Evolutionary conservation across 1,140 invertebrate species (phyloP).

Genomic region (Tetranychus urticae): DNA sequence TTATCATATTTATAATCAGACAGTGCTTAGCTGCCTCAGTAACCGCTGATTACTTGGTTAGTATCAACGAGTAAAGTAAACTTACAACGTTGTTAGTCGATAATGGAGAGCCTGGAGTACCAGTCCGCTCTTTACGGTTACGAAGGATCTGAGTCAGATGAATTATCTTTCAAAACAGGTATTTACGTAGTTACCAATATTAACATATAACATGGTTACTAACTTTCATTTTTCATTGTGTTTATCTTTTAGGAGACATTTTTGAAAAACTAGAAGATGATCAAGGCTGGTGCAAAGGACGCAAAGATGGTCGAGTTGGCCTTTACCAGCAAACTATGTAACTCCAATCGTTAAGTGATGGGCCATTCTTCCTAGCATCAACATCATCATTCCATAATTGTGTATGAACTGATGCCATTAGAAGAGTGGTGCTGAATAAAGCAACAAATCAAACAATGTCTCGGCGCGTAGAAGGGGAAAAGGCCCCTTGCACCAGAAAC

Average conservation of each 20-base stretch:
- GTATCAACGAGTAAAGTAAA: slow-evolving; percentile 34
- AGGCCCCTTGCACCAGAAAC: no score
- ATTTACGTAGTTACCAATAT: neutral
- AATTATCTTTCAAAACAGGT: slow-evolving; percentile 89
- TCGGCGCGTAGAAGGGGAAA: no score
- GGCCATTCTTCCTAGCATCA: no score
- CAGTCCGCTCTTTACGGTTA: slow-evolving; percentile 88
- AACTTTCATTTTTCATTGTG: slow-evolving; percentile 33
- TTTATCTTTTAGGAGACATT: slow-evolving; percentile 30
- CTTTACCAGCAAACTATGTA: slow-evolving; percentile 50
- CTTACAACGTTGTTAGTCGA: slow-evolving; percentile 49
- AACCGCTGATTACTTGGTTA: no score
- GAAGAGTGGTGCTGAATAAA: no score
- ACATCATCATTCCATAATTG: no score
- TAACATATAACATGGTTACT: slow-evolving; percentile 1
- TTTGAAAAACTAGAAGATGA: slow-evolving; percentile 93
- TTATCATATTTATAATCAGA: no score
- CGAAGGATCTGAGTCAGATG: slow-evolving; percentile 81
- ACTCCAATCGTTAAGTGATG: neutral
- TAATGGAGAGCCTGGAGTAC: slow-evolving; percentile 70
- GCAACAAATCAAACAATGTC: no score
- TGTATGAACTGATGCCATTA: no score
- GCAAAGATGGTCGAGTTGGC: slow-evolving; percentile 36
- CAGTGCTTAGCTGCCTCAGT: no score
- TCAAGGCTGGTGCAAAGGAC: slow-evolving; percentile 54